A percentile compares a stretch with the other conserved stretches of the same genome.
phyloP scores from a whole-genome alignment of 2,888 invertebrate genomes.

The Steinernema scapterisci region DNA sequence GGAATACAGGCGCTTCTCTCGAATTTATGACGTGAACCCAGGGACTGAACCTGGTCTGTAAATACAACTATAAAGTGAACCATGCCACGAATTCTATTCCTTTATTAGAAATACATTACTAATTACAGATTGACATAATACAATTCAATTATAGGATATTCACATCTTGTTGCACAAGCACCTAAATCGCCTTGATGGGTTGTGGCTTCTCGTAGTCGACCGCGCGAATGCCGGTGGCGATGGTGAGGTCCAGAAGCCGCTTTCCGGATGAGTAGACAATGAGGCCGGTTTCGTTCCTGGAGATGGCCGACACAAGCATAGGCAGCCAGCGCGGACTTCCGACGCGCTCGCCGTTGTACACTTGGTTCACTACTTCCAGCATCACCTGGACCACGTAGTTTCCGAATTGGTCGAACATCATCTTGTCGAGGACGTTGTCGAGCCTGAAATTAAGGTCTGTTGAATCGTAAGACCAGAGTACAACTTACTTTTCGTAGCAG shows the following conservation, averaged over 20 bases:
- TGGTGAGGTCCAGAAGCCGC: not conserved
- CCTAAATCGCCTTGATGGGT: not conserved
- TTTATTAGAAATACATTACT: not conserved
- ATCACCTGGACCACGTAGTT: constrained; percentile 65
- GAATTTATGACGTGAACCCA: too few relatives aligned
- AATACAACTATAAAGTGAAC: too few relatives aligned
- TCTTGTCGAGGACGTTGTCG: constrained; percentile 54
- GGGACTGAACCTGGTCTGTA: too few relatives aligned
- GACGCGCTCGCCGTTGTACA: not conserved
- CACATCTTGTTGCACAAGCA: not conserved
- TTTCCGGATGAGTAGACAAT: constrained; percentile 3
- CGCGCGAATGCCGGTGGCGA: not conserved
- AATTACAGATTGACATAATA: not conserved
- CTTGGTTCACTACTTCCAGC: constrained; percentile 39
- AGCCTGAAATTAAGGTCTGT: not conserved
- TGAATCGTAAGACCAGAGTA: not conserved
- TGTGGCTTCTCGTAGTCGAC: not conserved
- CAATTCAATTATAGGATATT: not conserved
- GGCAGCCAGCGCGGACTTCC: constrained; percentile 24
- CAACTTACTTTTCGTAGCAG: not conserved
- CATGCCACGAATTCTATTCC: not conserved
- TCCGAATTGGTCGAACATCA: constrained; percentile 65
- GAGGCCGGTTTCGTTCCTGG: not conserved
- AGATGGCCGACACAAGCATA: constrained; percentile 11
- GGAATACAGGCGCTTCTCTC: too few relatives aligned